Percentiles rank a stretch among this genome's conserved stretches.
Evolutionary conservation across 2,797 vertebrate species (phyloP).

Genomic region (Lacerta agilis): DNA sequence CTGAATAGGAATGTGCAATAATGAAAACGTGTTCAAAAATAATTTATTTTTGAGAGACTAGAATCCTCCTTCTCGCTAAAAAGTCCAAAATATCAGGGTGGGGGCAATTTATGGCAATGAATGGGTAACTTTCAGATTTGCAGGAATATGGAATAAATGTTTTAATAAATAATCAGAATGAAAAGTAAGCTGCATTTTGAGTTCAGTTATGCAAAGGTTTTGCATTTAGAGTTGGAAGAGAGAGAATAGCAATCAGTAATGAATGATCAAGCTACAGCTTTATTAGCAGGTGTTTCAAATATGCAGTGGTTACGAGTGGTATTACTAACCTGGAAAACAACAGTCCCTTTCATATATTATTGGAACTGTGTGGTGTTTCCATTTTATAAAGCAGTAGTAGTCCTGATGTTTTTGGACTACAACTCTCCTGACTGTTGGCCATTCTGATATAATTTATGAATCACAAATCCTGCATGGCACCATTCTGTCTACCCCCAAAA

Average conservation of each 20-base stretch:
- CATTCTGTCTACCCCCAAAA: too few species aligned
- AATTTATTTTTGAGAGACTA: background rate
- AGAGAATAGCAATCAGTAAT: background rate
- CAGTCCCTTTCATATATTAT: background rate
- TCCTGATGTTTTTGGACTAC: too few species aligned
- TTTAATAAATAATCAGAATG: background rate
- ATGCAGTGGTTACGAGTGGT: background rate
- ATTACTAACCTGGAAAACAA: background rate
- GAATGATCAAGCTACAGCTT: background rate
- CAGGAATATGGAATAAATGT: background rate
- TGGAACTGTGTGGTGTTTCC: background rate
- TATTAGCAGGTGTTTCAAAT: background rate
- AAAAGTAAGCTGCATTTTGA: background rate
- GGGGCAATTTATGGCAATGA: background rate
- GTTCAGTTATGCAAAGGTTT: background rate
- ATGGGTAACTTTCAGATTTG: background rate
- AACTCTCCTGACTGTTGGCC: too few species aligned
- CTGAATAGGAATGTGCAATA: slow-evolving; percentile 11
- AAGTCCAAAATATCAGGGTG: background rate
- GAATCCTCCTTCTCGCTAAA: background rate
- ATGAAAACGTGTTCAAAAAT: slow-evolving; percentile 21
- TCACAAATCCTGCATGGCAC: too few species aligned
- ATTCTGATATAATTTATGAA: too few species aligned
- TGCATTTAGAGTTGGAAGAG: background rate
- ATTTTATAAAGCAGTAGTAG: background rate